These are phyloP conservation scores for Erythrocercus mccallii DNA, from an alignment of 2,113 vertebrate species.

Conservation along the genomic window DNA sequence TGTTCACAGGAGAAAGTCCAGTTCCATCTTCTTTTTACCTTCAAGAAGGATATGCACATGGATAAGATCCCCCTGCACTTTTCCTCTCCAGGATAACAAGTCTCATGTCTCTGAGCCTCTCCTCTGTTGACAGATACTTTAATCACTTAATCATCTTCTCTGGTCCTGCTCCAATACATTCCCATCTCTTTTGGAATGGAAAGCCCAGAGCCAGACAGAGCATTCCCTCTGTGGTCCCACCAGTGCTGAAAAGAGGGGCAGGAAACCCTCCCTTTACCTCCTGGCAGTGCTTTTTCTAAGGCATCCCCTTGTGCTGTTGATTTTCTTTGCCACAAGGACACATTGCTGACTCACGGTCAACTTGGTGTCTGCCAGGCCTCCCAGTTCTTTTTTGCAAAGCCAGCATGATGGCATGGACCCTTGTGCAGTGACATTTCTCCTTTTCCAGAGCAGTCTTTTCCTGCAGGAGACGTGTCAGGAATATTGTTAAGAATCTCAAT, in stretches of 20 bases:
- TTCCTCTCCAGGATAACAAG: background rate
- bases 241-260: background rate
- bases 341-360: background rate
- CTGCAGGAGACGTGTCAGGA: background rate
- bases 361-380: background rate
- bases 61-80: background rate
- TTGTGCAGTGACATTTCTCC: background rate
- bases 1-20: background rate
- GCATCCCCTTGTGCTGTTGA: background rate
- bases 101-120: background rate
- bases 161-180: background rate
- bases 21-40: background rate
- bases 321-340: background rate
- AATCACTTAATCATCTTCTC: background rate
- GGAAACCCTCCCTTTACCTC: background rate
- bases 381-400: background rate
- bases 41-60: background rate
- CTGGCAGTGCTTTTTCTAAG: background rate
- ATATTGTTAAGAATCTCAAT: background rate
- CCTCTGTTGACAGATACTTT: background rate
- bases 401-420: background rate
- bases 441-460: background rate
- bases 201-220: background rate
- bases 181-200: background rate
- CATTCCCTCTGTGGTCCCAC: background rate